A percentile compares a stretch with the other conserved stretches of the same genome.
Conservation (phyloP, 2,888 invertebrate species). For the Latrodectus elegans region DNA sequence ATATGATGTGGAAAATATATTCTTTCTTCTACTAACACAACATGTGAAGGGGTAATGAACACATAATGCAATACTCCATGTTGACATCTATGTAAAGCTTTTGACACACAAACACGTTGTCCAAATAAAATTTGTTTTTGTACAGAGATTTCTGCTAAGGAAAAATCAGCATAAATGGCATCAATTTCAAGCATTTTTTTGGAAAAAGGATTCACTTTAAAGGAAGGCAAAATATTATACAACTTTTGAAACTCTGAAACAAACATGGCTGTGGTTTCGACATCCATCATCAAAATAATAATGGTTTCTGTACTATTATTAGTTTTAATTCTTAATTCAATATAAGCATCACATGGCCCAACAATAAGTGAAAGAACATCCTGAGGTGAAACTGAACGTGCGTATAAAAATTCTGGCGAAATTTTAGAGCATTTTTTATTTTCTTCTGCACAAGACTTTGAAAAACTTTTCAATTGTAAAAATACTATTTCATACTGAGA, state of each 20-base stretch:
- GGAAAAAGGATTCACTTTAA: conserved; percentile 44
- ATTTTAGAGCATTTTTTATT: neutral
- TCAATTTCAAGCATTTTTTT: conserved; percentile 34
- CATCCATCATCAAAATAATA: conserved; percentile 27
- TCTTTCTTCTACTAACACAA: conserved; percentile 55
- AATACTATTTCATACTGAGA: conserved; percentile 29
- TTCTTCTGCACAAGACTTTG: neutral
- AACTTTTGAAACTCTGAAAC: conserved; percentile 10
- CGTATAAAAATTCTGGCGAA: conserved; percentile 30
- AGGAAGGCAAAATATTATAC: conserved; percentile 20
- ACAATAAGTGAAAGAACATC: conserved; percentile 33
- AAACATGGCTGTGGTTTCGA: conserved; percentile 16
- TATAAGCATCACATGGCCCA: conserved; percentile 49
- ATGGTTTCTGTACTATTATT: conserved; percentile 8
- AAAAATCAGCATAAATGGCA: conserved; percentile 11
- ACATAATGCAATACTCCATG: conserved; percentile 53
- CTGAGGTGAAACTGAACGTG: conserved; percentile 2
- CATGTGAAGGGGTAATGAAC: conserved; percentile 55
- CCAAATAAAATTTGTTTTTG: conserved; percentile 47
- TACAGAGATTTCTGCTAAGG: conserved; percentile 16
- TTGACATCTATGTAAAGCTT: conserved; percentile 47
- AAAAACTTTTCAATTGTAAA: conserved; percentile 31
- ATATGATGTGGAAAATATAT: conserved; percentile 26
- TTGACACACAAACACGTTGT: conserved; percentile 53
- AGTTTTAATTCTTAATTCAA: conserved; percentile 31